A percentile compares a stretch with the other conserved stretches of the same genome.
phyloP scores from a whole-genome alignment of 1,140 invertebrate genomes.

The Latrodectus geometricus region DNA sequence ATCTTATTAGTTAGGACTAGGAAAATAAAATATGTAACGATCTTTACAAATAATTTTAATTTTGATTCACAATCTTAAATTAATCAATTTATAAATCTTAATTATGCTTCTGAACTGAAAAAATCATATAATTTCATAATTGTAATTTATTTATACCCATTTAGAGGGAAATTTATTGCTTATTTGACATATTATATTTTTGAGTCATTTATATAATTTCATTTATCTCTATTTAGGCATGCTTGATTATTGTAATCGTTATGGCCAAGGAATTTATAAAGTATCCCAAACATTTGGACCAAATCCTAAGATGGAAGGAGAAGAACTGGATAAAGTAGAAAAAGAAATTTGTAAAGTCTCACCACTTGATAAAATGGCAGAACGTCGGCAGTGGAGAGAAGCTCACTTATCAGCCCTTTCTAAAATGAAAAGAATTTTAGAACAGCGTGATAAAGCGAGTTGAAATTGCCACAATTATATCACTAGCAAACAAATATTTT shows the following conservation, averaged over 20 bases:
- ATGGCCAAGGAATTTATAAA: conserved; percentile 73
- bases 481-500: background rate
- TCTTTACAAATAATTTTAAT: too few species aligned
- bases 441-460: conserved; percentile 6
- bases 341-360: conserved; percentile 80
- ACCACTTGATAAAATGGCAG: conserved; percentile 80
- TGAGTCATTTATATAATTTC: too few species aligned
- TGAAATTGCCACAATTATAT: background rate
- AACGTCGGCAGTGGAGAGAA: conserved; percentile 86
- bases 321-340: conserved; percentile 66
- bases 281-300: conserved; percentile 82
- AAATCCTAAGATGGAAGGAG: conserved; percentile 76
- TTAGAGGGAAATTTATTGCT: too few species aligned
- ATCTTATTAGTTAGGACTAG: background rate
- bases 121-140: too few species aligned
- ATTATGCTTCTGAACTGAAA: too few species aligned
- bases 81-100: too few species aligned
- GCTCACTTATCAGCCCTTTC: conserved; percentile 83
- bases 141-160: too few species aligned
- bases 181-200: too few species aligned
- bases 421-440: conserved; percentile 76
- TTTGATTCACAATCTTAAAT: too few species aligned
- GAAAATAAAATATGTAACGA: too few species aligned
- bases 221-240: conserved; percentile 72
- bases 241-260: conserved; percentile 79